These are phyloP conservation scores for Apodemus speciosus DNA, from an alignment of 2,113 vertebrate genomes.

Conservation along the genomic window DNA sequence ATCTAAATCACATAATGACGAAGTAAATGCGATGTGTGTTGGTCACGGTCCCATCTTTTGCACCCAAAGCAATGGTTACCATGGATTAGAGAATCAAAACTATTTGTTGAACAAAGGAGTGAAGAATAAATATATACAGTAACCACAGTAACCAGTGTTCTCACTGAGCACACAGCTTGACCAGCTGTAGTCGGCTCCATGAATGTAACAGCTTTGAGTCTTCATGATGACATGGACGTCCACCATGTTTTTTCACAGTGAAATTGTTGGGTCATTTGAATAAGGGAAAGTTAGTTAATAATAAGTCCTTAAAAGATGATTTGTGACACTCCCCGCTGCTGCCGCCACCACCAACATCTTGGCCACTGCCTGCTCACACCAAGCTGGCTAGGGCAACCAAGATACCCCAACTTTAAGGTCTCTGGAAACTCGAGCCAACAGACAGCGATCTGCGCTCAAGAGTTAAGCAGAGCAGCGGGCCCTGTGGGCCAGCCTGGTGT, in stretches of 20 bases:
- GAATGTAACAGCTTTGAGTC: not conserved
- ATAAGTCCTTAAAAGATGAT: not conserved
- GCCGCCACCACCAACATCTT: too few species aligned
- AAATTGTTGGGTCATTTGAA: not conserved
- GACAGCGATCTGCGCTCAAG: too few species aligned
- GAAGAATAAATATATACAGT: not conserved
- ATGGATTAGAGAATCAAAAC: not conserved
- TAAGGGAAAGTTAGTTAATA: not conserved
- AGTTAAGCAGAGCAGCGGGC: too few species aligned
- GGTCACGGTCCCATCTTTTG: not conserved
- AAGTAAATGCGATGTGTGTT: not conserved
- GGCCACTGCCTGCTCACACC: too few species aligned
- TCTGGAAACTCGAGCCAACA: too few species aligned
- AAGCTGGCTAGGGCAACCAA: too few species aligned
- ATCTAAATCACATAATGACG: slow-evolving; percentile 4
- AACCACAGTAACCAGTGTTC: not conserved
- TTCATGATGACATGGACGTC: not conserved
- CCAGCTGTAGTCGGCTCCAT: not conserved
- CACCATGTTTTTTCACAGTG: not conserved
- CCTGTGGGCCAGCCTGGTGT: too few species aligned
- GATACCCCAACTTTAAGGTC: too few species aligned
- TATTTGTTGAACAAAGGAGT: not conserved
- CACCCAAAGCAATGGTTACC: not conserved
- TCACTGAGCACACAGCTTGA: not conserved
- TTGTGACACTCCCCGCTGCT: too few species aligned